Evolutionary conservation across 2,888 invertebrate species (phyloP), one percentile per base, ranked within the genome.

Genomic region (Eugnorisma glareosa): DNA sequence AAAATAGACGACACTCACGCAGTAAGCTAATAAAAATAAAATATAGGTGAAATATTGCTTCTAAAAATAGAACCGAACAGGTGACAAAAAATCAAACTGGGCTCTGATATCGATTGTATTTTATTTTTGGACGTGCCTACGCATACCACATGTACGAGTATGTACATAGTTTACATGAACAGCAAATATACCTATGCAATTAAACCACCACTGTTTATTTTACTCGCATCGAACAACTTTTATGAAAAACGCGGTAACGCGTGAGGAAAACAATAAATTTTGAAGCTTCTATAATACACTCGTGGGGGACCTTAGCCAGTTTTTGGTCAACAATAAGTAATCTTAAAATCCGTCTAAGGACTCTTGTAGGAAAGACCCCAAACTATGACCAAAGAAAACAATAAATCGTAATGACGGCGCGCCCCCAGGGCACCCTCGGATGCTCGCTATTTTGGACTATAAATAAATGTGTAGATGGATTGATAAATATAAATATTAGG

Each of bases 401-500:
- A 96, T 96, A 96, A 96, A 96, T 96, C 93, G 94, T 94, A 95
- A 95, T 94, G 96, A 96, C 93, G 93, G 94, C 91, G 91, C 91
- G 92, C 94, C 95, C 95, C 95, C 89, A 90, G 94, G 94, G 95
- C 94, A 94, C 96, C 96, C 96, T 95, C 93, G 93, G 94, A 94
- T 94, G 94, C 94, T 94, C 94, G 95, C 96, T 95, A 96, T 96
- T 96, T 94, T 94, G 92, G 92, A 95, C 96, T 96, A 96, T 96
- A 96, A 96, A 96, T 96, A 96, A 96, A 96, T 96, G 96, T 95
- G 96, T 96, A 96, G 96, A 96, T 96, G 96, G 95, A 96, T 96
- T 96, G 96, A 96, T 96, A 96, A 96, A 96, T 96, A 96, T 96
- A 96, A 96, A 96, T 96, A 96, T 96, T 95, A 94, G 96, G 96